Evolutionary conservation across 1,140 invertebrate genomes (phyloP).

Genomic region (Pemphigus obesinymphae): DNA sequence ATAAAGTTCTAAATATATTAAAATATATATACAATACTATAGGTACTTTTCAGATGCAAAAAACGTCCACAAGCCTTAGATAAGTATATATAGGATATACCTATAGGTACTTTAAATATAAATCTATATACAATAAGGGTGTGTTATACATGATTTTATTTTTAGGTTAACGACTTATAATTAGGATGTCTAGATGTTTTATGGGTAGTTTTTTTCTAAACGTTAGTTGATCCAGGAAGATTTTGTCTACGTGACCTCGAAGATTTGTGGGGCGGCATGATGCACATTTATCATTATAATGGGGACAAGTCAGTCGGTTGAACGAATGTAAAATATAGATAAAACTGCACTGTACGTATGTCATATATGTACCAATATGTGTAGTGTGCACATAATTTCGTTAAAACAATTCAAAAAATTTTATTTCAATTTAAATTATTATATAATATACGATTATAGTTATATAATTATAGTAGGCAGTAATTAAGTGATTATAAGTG

Average conservation of each 20-base stretch:
- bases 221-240: background rate
- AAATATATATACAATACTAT: no score
- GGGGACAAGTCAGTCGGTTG: background rate
- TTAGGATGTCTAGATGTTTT: conserved; percentile 31
- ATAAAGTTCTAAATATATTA: no score
- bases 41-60: no score
- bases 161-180: conserved; percentile 23
- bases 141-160: background rate
- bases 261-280: background rate
- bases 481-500: no score
- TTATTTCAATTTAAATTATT: no score
- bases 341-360: no score
- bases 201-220: conserved; percentile 23
- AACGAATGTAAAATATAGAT: background rate
- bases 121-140: background rate
- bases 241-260: conserved; percentile 12
- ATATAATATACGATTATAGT: no score
- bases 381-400: background rate
- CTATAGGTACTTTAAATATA: background rate
- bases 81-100: no score
- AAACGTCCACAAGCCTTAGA: no score
- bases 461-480: no score
- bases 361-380: no score
- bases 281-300: conserved; percentile 35
- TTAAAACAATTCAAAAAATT: background rate